These are phyloP conservation scores for Dastarcus helophoroides DNA, from an alignment of 2,888 invertebrate species.

Conservation along the genomic window DNA sequence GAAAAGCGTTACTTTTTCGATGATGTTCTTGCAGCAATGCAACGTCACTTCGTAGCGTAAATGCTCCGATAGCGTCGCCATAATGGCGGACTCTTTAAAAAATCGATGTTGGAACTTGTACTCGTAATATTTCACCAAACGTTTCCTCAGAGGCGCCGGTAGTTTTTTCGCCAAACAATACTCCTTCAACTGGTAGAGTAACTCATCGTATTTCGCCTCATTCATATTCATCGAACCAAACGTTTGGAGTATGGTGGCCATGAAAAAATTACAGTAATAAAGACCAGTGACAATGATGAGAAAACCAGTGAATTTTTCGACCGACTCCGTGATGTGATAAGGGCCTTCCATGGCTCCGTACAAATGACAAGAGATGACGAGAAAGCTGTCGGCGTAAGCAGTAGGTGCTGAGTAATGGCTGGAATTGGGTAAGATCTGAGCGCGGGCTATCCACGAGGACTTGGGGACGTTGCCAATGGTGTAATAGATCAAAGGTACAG, in stretches of 20 bases:
- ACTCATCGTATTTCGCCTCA: conserved; percentile 35
- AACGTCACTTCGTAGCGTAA: conserved; percentile 36
- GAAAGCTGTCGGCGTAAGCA: conserved; percentile 16
- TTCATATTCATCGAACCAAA: conserved; percentile 26
- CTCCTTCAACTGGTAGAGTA: conserved; percentile 40
- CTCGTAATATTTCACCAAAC: conserved; percentile 40
- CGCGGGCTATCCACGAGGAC: conserved; percentile 13
- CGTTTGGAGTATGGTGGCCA: conserved; percentile 22
- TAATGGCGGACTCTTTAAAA: conserved; percentile 38
- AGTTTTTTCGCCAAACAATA: conserved; percentile 44
- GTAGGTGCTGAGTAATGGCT: neutral
- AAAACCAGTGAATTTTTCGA: conserved; percentile 18
- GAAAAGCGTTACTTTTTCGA: conserved; percentile 38
- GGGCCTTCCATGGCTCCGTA: conserved; percentile 21
- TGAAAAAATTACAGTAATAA: conserved; percentile 21
- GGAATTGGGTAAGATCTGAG: conserved; percentile 10
- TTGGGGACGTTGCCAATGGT: conserved; percentile 4
- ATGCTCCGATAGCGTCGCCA: conserved; percentile 27
- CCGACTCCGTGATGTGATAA: conserved; percentile 11
- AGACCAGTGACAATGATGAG: conserved; percentile 20
- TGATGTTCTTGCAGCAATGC: conserved; percentile 37
- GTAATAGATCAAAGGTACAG: conserved; percentile 11
- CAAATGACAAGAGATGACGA: conserved; percentile 21
- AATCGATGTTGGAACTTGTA: conserved; percentile 42
- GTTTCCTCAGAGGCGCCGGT: conserved; percentile 36